phyloP scores from a whole-genome alignment of 2,113 vertebrate species.

The Gobius niger region DNA sequence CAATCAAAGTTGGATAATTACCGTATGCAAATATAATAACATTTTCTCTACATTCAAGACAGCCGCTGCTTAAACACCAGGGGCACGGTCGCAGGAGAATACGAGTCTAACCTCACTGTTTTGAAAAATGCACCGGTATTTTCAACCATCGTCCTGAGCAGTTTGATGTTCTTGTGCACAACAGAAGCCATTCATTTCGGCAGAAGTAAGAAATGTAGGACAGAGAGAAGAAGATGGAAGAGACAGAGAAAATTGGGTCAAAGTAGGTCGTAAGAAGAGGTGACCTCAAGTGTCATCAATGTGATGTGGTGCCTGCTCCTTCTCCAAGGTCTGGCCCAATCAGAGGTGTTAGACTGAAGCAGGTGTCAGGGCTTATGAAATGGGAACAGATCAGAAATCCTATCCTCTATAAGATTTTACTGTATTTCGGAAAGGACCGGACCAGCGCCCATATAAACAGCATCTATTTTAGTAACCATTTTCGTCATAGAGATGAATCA shows the following conservation, averaged over 20 bases:
- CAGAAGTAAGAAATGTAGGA: not conserved
- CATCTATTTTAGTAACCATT: not conserved
- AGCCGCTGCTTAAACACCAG: too few species aligned
- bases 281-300: not conserved
- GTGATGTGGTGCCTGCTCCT: not conserved
- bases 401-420: slow-evolving; percentile 8
- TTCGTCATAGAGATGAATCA: not conserved
- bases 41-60: too few species aligned
- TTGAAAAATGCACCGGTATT: not conserved
- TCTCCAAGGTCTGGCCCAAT: not conserved
- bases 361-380: slow-evolving; percentile 8
- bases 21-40: slow-evolving; percentile 38
- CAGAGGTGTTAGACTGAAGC: slow-evolving; percentile 5
- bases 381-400: slow-evolving; percentile 5
- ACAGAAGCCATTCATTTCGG: not conserved
- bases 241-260: not conserved
- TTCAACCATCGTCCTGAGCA: not conserved
- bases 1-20: slow-evolving; percentile 28
- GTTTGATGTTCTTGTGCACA: not conserved
- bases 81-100: slow-evolving; percentile 2
- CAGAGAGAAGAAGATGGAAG: too few species aligned
- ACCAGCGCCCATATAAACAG: slow-evolving; percentile 1
- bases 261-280: too few species aligned
- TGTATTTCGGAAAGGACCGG: not conserved
- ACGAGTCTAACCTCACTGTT: not conserved